Evolutionary conservation across 2,888 invertebrate species (phyloP), one percentile per base, ranked within the genome.

Genomic region (Drosophila kambysellisi): DNA sequence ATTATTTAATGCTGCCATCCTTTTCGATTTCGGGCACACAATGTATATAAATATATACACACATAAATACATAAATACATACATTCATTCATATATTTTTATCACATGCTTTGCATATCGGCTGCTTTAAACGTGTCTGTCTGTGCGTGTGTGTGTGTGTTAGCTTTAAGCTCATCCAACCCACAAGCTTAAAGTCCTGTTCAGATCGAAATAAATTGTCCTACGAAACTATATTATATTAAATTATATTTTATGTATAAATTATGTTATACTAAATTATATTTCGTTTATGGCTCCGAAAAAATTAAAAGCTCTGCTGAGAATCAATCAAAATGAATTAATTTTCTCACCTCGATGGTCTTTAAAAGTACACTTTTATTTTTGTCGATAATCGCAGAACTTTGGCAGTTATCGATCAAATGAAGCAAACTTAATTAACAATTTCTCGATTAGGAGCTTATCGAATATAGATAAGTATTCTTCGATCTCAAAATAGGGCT

Each of bases 41-140:
- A 46, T 25, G 12, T 20, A 9, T 50, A 65, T 78, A 54, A 41
- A 41, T 76, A 56, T 54, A 48, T 56, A 64, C 54, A 63, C 12
- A 9, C 52, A 65, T 78, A 52, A 43, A 43, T 20, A 9, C 52
- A 65, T 78, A 52, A 43, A 43, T 76, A 63, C 65, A 41, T 58
- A 64, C 59, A 57, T 56, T 53, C 41, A 58, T 56, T 59, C 63
- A 65, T 71, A 70, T 59, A 46, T 46, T 46, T 81, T 71, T 90
- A 91, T 91, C 91, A 91, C 91, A 91, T 91, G 82, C 88, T 82
- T 79, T 86, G 83, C 89, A 61, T 89, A 61, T 74, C 69, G 76
- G 77, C 88, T 76, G 75, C 79, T 75, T 73, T 70, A 82, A 74
- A 80, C 73, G 73, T 87, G 67, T 68, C 9, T 56, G 32, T 56